Evolutionary conservation across 2,113 vertebrate species (phyloP).

Genomic region (Dolichotis patagonum): DNA sequence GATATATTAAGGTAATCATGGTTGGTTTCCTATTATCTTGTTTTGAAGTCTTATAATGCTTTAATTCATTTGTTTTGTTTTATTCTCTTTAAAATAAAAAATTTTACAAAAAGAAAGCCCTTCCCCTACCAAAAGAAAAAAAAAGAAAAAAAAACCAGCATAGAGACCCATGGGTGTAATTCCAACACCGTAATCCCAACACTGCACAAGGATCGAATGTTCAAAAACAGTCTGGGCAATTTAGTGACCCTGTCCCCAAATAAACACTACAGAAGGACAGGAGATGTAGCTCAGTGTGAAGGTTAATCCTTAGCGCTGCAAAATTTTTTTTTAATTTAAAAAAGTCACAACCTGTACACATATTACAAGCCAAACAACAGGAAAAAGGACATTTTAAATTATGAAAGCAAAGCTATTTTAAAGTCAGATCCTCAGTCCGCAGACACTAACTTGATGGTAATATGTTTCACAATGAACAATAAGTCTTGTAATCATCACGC

Average conservation of each 20-base stretch:
- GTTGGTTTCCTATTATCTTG: no score
- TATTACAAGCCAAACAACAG: slow-evolving; percentile 4
- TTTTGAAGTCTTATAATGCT: no score
- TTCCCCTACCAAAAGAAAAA: neutral
- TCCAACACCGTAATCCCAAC: neutral
- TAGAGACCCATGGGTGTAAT: neutral
- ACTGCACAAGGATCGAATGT: neutral
- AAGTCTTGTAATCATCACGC: neutral
- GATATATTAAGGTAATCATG: no score
- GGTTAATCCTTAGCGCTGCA: neutral
- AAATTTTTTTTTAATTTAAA: neutral
- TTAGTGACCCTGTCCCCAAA: neutral
- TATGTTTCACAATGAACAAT: slow-evolving; percentile 30
- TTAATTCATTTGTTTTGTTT: no score
- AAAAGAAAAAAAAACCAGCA: neutral
- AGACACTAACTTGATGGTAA: neutral
- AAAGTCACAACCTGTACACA: neutral
- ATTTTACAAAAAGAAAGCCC: no score
- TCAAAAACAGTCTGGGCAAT: neutral
- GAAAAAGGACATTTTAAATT: neutral
- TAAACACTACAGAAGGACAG: neutral
- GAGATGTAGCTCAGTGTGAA: neutral
- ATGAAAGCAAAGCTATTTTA: slow-evolving; percentile 25
- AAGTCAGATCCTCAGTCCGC: neutral
- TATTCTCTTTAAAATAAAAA: no score